phyloP scores from a whole-genome alignment of 2,113 vertebrate genomes.

The Chascanopsetta lugubris region DNA sequence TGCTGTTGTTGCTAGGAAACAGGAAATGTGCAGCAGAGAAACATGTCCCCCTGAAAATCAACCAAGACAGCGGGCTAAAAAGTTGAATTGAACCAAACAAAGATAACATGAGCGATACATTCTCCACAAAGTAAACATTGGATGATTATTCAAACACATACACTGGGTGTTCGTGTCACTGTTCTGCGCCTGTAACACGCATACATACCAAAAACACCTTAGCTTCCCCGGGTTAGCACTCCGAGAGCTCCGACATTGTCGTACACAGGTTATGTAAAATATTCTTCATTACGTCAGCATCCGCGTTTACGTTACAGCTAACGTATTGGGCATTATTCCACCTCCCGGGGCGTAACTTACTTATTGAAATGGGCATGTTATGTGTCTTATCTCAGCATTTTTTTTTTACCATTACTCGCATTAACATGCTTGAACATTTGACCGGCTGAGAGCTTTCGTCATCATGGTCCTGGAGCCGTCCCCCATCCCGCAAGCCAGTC shows the following conservation, averaged over 20 bases:
- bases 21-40: constrained; percentile 83
- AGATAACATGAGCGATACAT: background rate
- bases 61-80: background rate
- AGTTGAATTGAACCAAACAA: background rate
- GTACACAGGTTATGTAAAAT: background rate
- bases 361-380: background rate
- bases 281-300: background rate
- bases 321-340: too few relatives aligned
- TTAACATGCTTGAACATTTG: constrained; percentile 54
- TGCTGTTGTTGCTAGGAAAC: constrained; percentile 83
- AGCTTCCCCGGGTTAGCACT: background rate
- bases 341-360: too few relatives aligned
- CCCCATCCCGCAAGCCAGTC: constrained; percentile 27
- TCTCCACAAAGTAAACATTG: fast-evolving
- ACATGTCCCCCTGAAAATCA: constrained; percentile 60
- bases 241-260: background rate
- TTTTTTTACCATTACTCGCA: constrained; percentile 13
- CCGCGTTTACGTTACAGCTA: background rate
- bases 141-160: background rate
- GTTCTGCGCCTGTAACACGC: background rate
- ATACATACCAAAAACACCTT: background rate
- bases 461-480: constrained; percentile 83
- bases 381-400: background rate
- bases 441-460: constrained; percentile 59
- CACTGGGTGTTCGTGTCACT: fast-evolving